Evolutionary conservation across 2,113 vertebrate genomes (phyloP).

Genomic region (Pteropus alecto): DNA sequence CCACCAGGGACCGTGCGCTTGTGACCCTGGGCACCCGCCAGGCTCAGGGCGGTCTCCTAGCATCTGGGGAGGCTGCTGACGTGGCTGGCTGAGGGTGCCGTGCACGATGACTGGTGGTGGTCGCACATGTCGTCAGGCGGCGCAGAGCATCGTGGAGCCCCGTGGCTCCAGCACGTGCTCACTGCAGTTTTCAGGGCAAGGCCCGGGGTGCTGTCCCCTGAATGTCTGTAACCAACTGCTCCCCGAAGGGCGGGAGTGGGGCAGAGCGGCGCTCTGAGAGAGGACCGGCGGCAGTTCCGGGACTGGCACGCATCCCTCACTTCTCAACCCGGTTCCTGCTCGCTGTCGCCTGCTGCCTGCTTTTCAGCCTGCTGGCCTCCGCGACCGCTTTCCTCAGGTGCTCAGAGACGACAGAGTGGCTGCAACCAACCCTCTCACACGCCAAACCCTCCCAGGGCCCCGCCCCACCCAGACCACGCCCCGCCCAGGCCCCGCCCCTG

Average conservation of each 20-base stretch:
- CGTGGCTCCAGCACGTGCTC: fast-evolving
- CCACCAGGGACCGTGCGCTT: no score
- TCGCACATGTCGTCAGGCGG: fast-evolving
- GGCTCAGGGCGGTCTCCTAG: background rate
- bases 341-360: background rate
- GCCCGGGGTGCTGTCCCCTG: fast-evolving
- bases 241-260: background rate
- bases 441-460: fast-evolving
- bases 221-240: fast-evolving
- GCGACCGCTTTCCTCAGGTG: no score
- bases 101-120: fast-evolving
- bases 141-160: no score
- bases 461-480: background rate
- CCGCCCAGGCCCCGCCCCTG: no score
- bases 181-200: background rate
- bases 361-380: background rate
- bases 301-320: fast-evolving
- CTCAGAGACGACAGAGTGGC: fast-evolving
- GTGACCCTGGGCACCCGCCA: background rate
- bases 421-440: background rate
- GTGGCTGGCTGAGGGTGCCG: background rate
- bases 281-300: background rate
- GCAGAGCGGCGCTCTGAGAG: fast-evolving
- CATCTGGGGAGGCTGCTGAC: background rate
- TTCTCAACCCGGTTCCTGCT: background rate